phyloP scores from a whole-genome alignment of 30 jellyfish, hydroid and myxozoan species.

The Hydra vulgaris region DNA sequence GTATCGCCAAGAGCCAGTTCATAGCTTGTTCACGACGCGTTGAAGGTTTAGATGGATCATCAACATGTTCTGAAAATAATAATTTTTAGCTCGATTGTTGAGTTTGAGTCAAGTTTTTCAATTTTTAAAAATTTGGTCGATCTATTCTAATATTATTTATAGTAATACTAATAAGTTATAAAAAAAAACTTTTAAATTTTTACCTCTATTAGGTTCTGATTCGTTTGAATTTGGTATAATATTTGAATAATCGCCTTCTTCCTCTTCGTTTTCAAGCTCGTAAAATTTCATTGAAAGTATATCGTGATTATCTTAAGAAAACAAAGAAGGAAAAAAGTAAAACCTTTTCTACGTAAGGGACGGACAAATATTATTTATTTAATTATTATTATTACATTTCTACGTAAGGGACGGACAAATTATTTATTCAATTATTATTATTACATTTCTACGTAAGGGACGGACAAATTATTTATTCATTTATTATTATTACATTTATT shows the following conservation, averaged over 20 bases:
- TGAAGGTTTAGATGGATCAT: conserved; percentile 42
- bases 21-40: conserved; percentile 61
- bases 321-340: not conserved
- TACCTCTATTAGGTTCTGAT: conserved; percentile 85
- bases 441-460: no score
- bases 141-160: no score
- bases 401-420: no score
- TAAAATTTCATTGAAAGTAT: conserved; percentile 57
- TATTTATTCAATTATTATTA: no score
- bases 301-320: conserved; percentile 74
- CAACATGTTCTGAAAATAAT: conserved; percentile 40
- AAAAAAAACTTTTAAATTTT: no score
- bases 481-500: no score
- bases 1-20: conserved; percentile 52
- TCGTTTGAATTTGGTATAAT: conserved; percentile 60
- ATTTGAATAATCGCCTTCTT: conserved; percentile 31
- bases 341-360: no score
- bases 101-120: not conserved
- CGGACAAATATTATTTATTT: no score
- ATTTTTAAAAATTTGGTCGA: no score
- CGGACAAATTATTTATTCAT: no score
- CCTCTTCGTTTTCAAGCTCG: conserved; percentile 60
- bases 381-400: no score
- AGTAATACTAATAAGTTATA: no score
- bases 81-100: conserved; percentile 44